A percentile compares a stretch with the other conserved stretches of the same genome.
Conservation (phyloP, 1,140 invertebrate genomes). For the Muscidifurax raptorellus region DNA sequence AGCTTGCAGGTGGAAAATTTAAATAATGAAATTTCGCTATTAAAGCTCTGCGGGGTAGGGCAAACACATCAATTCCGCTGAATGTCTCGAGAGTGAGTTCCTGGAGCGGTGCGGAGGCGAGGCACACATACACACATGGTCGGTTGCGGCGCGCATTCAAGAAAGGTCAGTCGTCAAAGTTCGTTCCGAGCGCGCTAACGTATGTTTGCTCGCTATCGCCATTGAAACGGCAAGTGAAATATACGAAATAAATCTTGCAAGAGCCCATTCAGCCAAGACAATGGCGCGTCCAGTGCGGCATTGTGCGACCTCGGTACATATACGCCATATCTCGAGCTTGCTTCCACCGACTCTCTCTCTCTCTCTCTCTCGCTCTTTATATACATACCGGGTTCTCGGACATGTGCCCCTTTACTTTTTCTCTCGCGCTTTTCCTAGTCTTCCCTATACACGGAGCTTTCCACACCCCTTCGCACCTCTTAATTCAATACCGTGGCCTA, state of each 20-base stretch:
- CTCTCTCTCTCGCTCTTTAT: background rate
- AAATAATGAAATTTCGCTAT: conserved; percentile 46
- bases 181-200: conserved; percentile 58
- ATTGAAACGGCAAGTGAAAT: conserved; percentile 76
- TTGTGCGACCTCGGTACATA: conserved; percentile 66
- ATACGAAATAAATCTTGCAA: conserved; percentile 77
- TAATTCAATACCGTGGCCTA: conserved; percentile 5
- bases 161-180: conserved; percentile 64
- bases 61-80: conserved; percentile 46
- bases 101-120: background rate
- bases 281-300: conserved; percentile 73
- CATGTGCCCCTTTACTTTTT: conserved; percentile 39
- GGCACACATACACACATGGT: conserved; percentile 32
- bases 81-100: conserved; percentile 30
- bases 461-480: conserved; percentile 55
- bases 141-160: conserved; percentile 57
- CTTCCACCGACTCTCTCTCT: conserved; percentile 19
- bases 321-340: conserved; percentile 60
- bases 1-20: background rate
- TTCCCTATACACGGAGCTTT: conserved; percentile 41
- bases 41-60: conserved; percentile 22
- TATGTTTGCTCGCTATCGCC: conserved; percentile 66
- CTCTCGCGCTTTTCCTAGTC: conserved; percentile 47
- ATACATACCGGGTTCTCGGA: background rate
- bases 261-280: conserved; percentile 74